Conservation (phyloP, 92 coral and sea anemone species). For the Desmophyllum pertusum region DNA sequence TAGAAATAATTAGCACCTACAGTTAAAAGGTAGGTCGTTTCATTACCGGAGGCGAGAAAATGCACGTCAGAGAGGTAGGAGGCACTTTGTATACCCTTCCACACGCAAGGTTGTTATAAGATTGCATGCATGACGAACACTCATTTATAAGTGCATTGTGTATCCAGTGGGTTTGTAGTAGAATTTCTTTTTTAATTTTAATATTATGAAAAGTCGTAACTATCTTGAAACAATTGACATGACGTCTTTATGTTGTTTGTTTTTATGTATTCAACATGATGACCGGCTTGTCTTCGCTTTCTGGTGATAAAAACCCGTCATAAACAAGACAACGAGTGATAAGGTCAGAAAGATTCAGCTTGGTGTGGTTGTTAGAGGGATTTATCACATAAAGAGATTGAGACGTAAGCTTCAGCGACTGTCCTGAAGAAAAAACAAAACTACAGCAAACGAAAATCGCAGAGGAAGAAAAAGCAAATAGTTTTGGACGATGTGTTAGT, state of each 20-base stretch:
- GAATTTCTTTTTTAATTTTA: neutral
- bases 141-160: neutral
- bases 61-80: neutral
- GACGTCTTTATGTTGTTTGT: neutral
- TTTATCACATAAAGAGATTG: neutral
- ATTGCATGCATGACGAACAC: neutral
- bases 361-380: neutral
- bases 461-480: neutral
- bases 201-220: neutral
- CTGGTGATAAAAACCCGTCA: neutral
- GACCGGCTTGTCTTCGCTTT: neutral
- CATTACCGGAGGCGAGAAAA: constrained; percentile 2
- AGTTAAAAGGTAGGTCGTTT: neutral
- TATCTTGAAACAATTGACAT: neutral
- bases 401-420: neutral
- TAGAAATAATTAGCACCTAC: neutral
- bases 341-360: neutral
- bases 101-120: neutral
- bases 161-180: neutral
- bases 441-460: neutral
- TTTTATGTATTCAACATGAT: constrained; percentile 27
- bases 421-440: neutral
- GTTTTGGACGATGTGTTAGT: neutral
- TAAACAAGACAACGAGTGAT: neutral
- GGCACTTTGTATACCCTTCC: neutral